These are phyloP conservation scores for Alouatta palliata DNA, from an alignment of 2,113 vertebrate genomes.

Conservation along the genomic window DNA sequence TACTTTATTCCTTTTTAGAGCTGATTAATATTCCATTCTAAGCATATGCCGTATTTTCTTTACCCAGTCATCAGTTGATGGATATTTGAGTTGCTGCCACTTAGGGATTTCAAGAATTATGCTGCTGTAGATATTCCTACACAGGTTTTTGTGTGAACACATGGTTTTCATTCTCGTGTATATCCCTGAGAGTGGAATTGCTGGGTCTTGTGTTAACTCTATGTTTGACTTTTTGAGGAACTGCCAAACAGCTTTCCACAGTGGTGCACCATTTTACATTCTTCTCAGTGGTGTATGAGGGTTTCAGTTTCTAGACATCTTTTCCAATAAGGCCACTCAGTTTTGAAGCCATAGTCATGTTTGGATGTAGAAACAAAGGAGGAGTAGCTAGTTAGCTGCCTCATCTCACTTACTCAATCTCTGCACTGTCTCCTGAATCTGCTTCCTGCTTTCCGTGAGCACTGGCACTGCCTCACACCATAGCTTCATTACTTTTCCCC, in stretches of 20 bases:
- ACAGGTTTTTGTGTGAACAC: background rate
- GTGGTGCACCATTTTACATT: background rate
- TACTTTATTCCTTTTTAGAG: constrained; percentile 17
- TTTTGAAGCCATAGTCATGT: background rate
- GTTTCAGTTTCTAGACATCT: background rate
- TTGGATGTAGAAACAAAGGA: background rate
- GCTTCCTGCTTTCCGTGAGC: too few species aligned
- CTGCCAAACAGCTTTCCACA: background rate
- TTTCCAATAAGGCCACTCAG: background rate
- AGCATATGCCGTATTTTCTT: background rate
- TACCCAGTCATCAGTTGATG: background rate
- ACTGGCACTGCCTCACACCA: background rate
- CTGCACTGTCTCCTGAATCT: background rate
- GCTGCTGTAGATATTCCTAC: background rate
- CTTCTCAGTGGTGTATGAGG: background rate
- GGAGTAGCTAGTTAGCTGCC: background rate
- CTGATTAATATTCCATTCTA: background rate
- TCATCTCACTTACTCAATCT: background rate
- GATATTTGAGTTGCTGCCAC: background rate
- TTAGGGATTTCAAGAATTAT: background rate
- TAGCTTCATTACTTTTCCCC: background rate
- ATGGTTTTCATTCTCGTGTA: background rate
- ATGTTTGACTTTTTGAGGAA: background rate
- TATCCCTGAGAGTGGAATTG: background rate
- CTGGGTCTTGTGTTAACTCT: background rate